Evolutionary conservation across 2,113 vertebrate species (phyloP).

Genomic region (Mesocricetus auratus): DNA sequence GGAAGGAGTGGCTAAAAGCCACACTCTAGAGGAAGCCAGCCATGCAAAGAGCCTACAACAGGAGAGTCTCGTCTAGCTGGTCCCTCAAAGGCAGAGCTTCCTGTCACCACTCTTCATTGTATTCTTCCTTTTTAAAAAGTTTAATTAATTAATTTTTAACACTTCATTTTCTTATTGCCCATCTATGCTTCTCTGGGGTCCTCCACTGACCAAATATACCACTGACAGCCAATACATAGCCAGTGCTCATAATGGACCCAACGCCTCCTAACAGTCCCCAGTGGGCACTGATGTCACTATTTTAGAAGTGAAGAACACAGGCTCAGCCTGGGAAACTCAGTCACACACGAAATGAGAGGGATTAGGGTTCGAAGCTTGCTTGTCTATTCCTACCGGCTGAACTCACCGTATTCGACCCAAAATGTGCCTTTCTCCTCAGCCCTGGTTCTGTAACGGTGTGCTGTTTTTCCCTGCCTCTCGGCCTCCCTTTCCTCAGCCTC

Average conservation of each 20-base stretch:
- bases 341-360: not conserved
- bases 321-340: not conserved
- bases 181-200: not conserved
- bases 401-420: not conserved
- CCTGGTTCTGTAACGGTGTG: no score
- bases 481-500: not conserved
- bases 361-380: not conserved
- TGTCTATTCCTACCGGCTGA: not conserved
- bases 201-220: not conserved
- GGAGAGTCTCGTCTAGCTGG: not conserved
- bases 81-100: not conserved
- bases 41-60: not conserved
- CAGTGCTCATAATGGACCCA: not conserved
- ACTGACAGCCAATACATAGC: not conserved
- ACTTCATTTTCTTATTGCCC: not conserved
- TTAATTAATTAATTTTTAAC: not conserved
- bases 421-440: not conserved
- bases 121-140: not conserved
- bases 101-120: not conserved
- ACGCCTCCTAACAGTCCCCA: not conserved
- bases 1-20: not conserved
- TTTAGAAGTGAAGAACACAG: not conserved
- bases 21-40: not conserved
- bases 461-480: not conserved
- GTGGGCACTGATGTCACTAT: not conserved